phyloP scores from a whole-genome alignment of 1,140 invertebrate genomes.

The Semibalanus balanoides region DNA sequence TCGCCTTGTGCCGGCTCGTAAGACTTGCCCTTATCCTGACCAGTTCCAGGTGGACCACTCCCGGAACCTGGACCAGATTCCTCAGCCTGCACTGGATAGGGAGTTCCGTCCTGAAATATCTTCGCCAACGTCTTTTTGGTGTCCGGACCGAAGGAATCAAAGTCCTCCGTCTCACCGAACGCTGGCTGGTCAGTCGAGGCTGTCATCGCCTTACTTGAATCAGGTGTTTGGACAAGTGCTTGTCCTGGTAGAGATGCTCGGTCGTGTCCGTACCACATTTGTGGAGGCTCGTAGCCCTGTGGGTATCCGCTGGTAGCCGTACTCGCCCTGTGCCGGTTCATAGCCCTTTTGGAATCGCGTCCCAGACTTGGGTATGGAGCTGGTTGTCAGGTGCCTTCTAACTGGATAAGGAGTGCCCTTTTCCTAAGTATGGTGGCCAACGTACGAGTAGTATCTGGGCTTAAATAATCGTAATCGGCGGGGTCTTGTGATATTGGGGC shows the following conservation, averaged over 20 bases:
- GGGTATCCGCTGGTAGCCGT: neutral
- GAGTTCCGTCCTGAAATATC: neutral
- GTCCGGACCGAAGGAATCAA: neutral
- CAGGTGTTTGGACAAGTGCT: too few species aligned
- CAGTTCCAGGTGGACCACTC: neutral
- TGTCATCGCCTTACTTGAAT: too few species aligned
- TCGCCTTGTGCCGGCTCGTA: neutral
- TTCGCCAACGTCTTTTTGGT: neutral
- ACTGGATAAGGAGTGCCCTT: neutral
- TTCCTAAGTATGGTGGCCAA: neutral
- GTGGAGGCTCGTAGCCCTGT: neutral
- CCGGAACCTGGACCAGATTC: neutral
- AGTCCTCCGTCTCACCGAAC: neutral
- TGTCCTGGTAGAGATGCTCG: neutral
- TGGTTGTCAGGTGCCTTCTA: neutral
- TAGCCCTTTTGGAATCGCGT: neutral
- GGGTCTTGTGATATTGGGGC: neutral
- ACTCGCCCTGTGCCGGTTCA: neutral
- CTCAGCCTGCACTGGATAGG: neutral
- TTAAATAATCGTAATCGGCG: neutral
- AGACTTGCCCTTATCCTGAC: neutral
- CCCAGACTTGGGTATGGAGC: neutral
- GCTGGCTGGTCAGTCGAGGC: too few species aligned
- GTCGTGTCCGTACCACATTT: neutral
- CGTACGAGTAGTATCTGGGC: neutral